phyloP scores from a whole-genome alignment of 2,888 invertebrate genomes.

The Syrphus vitripennis region DNA sequence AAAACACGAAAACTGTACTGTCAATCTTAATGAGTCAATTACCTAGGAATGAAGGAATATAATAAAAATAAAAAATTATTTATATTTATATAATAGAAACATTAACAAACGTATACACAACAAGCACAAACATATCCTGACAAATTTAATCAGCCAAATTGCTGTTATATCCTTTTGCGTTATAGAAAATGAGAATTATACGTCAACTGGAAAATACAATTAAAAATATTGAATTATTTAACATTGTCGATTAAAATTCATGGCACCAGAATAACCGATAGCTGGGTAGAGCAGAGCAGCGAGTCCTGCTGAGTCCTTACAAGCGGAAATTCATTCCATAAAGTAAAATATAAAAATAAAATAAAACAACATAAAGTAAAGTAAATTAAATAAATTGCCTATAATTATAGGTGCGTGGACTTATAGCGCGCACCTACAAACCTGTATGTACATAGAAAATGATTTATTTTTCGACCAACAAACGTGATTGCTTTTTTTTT shows the following conservation, averaged over 20 bases:
- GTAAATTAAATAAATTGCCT: slow-evolving; percentile 48
- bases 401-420: slow-evolving; percentile 52
- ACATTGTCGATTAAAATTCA: slow-evolving; percentile 62
- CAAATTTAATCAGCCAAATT: slow-evolving; percentile 56
- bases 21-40: slow-evolving; percentile 61
- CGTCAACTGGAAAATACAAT: slow-evolving; percentile 58
- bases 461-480: slow-evolving; percentile 56
- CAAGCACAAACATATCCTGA: slow-evolving; percentile 9
- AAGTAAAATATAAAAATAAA: slow-evolving; percentile 1
- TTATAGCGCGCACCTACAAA: background rate
- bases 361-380: slow-evolving; percentile 19
- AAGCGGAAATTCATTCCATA: background rate
- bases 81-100: too few relatives aligned
- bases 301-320: background rate
- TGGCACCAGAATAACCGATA: slow-evolving; percentile 13
- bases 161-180: slow-evolving; percentile 33
- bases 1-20: slow-evolving; percentile 28
- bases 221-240: slow-evolving; percentile 67
- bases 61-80: background rate
- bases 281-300: background rate
- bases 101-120: background rate
- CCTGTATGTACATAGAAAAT: slow-evolving; percentile 14
- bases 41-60: slow-evolving; percentile 9
- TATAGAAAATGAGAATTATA: slow-evolving; percentile 39
- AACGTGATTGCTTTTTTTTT: slow-evolving; percentile 46